phyloP scores from a whole-genome alignment of 2,888 invertebrate species.

The Diplolepis rosae region DNA sequence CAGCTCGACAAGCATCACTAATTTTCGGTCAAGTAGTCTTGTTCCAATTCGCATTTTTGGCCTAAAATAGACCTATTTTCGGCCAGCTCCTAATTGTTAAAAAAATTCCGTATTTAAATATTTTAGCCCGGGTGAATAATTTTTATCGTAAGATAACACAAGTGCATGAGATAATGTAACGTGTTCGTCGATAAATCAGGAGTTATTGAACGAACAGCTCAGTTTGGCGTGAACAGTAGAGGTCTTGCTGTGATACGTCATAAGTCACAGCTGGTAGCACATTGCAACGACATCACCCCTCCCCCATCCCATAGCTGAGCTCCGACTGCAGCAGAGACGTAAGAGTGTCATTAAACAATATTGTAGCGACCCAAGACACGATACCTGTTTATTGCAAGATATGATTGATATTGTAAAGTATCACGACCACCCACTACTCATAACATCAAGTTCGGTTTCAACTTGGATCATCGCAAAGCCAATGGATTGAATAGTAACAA shows the following conservation, averaged over 20 bases:
- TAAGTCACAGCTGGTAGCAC: slow-evolving; percentile 71
- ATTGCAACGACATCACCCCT: slow-evolving; percentile 66
- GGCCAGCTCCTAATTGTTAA: too few species aligned
- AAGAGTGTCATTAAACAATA: slow-evolving; percentile 69
- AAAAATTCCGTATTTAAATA: too few species aligned
- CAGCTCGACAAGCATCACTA: too few species aligned
- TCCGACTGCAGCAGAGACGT: slow-evolving; percentile 56
- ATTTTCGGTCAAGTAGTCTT: too few species aligned
- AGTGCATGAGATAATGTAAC: slow-evolving; percentile 38
- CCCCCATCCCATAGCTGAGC: slow-evolving; percentile 47
- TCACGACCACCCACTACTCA: slow-evolving; percentile 41
- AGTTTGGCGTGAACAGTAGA: slow-evolving; percentile 53
- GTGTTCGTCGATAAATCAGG: slow-evolving; percentile 60
- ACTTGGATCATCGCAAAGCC: background rate
- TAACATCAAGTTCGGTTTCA: background rate
- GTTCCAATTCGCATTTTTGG: too few species aligned
- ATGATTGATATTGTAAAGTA: slow-evolving; percentile 70
- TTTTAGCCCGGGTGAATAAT: too few species aligned
- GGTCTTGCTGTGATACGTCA: slow-evolving; percentile 66
- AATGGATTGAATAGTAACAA: too few species aligned
- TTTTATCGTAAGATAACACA: slow-evolving; percentile 12
- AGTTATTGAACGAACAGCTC: slow-evolving; percentile 59
- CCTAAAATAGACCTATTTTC: too few species aligned
- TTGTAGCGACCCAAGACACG: slow-evolving; percentile 64
- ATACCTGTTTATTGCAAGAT: slow-evolving; percentile 64